Conservation (phyloP, 2,888 invertebrate species). For the Apamea anceps region DNA sequence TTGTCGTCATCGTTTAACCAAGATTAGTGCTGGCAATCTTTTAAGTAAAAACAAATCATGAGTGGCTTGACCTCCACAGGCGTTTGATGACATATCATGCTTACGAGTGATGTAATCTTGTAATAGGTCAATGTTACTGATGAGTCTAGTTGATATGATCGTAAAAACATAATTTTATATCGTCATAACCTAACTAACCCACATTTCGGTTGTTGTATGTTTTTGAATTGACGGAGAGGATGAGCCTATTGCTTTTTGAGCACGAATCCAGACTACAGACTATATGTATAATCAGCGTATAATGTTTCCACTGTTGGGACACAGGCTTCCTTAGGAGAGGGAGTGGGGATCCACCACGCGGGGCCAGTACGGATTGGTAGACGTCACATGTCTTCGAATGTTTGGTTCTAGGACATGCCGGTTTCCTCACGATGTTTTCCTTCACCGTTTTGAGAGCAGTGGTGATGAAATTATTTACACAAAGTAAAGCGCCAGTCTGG, state of each 20-base stretch:
- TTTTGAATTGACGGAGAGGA: no score
- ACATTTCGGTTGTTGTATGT: background rate
- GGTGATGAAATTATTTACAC: no score
- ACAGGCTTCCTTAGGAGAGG: no score
- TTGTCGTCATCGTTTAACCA: slow-evolving; percentile 7
- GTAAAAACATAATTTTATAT: slow-evolving; percentile 2
- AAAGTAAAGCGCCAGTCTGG: no score
- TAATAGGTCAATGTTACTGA: slow-evolving; percentile 56
- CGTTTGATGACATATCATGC: slow-evolving; percentile 42
- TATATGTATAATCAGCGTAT: no score
- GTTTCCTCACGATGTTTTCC: no score
- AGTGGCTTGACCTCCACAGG: slow-evolving; percentile 28
- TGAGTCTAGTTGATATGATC: slow-evolving; percentile 2
- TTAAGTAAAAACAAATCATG: slow-evolving; percentile 37
- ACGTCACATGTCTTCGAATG: no score
- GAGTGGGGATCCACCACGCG: no score
- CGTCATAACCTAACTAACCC: background rate
- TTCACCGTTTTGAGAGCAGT: no score
- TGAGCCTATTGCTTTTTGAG: background rate
- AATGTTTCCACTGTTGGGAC: no score
- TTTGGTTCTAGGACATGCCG: no score
- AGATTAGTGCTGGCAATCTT: slow-evolving; percentile 30
- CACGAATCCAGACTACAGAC: background rate
- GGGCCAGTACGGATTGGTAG: no score
- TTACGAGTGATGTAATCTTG: slow-evolving; percentile 41